phyloP scores from a whole-genome alignment of 2,797 vertebrate species.

The Vipera latastei region DNA sequence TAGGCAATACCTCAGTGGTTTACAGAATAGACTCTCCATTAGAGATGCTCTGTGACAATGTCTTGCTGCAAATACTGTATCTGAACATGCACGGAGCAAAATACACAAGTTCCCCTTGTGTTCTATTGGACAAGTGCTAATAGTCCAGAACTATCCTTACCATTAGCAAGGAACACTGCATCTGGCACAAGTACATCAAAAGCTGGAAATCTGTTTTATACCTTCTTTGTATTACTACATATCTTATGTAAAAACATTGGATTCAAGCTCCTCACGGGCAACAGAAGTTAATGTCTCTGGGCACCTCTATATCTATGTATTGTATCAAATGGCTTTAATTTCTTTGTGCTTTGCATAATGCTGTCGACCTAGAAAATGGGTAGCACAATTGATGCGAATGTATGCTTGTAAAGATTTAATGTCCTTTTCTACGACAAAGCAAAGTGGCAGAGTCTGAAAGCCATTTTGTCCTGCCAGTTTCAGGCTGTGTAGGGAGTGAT shows the following conservation, averaged over 20 bases:
- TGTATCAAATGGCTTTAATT: neutral
- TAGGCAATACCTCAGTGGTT: neutral
- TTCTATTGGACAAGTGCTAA: neutral
- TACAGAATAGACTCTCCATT: neutral
- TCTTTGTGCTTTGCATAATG: neutral
- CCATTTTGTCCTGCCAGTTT: neutral
- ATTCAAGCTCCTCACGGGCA: rapidly evolving
- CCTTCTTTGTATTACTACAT: neutral
- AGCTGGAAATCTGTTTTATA: neutral
- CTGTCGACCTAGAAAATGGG: neutral
- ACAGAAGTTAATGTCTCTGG: neutral
- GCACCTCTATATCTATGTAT: neutral
- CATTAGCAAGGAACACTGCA: neutral
- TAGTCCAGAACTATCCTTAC: neutral
- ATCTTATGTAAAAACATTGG: neutral
- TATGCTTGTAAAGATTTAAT: neutral
- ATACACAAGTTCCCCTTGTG: neutral
- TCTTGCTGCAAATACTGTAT: neutral
- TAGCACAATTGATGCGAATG: neutral
- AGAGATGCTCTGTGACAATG: too few species aligned
- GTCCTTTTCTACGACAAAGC: neutral
- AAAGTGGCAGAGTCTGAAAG: neutral
- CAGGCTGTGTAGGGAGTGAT: neutral
- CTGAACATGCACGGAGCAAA: neutral
- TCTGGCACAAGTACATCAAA: neutral